Conservation (phyloP, 2,797 vertebrate species). For the Amblyopsis hoosieri region DNA sequence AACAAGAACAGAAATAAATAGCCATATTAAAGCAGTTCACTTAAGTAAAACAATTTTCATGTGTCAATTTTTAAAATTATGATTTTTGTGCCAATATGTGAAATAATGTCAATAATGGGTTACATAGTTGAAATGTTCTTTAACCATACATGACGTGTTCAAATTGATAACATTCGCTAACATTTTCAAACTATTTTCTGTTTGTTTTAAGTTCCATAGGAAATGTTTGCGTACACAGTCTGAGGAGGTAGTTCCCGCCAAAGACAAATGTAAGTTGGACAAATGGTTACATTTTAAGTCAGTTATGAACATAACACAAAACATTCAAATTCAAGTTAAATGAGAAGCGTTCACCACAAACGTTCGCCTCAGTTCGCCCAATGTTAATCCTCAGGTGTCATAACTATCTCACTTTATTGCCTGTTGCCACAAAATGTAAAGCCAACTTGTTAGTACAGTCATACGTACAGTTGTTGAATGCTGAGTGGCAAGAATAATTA, state of each 20-base stretch:
- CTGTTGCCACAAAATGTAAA: slow-evolving; percentile 29
- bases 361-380: slow-evolving; percentile 7
- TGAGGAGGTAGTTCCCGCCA: not conserved
- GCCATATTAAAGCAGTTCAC: too few relatives aligned
- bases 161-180: too few relatives aligned
- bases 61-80: not conserved
- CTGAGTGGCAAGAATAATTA: slow-evolving; percentile 17
- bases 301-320: too few relatives aligned
- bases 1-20: not conserved
- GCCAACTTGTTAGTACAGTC: slow-evolving; percentile 31
- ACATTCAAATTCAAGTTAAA: too few relatives aligned
- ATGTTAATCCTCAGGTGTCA: not conserved
- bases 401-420: too few relatives aligned
- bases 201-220: too few relatives aligned
- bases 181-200: too few relatives aligned
- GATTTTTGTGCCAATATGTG: slow-evolving; percentile 1
- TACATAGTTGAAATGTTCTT: slow-evolving; percentile 28
- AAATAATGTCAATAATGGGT: not conserved
- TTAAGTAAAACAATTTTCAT: too few relatives aligned
- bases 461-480: slow-evolving; percentile 42
- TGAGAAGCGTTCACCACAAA: too few relatives aligned
- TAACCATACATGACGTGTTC: slow-evolving; percentile 2
- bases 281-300: too few relatives aligned
- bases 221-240: slow-evolving; percentile 21
- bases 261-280: too few relatives aligned